Conservation (phyloP, 2,797 vertebrate genomes). For the Pelochelys cantorii region DNA sequence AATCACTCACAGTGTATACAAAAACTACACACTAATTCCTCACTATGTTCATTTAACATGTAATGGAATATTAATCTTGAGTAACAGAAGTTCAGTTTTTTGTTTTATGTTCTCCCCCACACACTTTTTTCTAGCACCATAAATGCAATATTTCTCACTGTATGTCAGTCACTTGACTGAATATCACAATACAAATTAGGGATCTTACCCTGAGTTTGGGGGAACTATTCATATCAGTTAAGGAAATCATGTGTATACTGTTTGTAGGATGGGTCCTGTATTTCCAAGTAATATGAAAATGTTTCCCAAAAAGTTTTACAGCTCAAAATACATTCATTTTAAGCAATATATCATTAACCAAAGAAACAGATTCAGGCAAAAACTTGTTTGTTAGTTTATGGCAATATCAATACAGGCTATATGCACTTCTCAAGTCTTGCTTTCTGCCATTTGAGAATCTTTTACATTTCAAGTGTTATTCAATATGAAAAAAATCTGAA, state of each 20-base stretch:
- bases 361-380: not conserved
- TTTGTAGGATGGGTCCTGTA: not conserved
- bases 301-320: not conserved
- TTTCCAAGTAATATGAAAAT: not conserved
- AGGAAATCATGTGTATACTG: not conserved
- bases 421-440: not conserved
- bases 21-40: not conserved
- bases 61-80: not conserved
- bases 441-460: constrained; percentile 10
- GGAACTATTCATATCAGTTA: not conserved
- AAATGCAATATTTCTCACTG: constrained; percentile 18
- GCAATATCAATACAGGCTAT: not conserved
- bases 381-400: not conserved
- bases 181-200: constrained; percentile 2
- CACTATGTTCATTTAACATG: not conserved
- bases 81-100: not conserved
- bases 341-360: not conserved
- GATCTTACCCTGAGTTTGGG: constrained; percentile 21
- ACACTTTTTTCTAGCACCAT: not conserved
- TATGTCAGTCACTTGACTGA: constrained; percentile 36
- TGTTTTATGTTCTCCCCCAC: not conserved
- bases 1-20: not conserved
- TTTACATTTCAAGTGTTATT: constrained; percentile 11
- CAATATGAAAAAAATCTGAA: not conserved
- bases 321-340: not conserved